Evolutionary conservation across 2,113 vertebrate genomes (phyloP), one percentile per base, ranked within the genome.

Genomic region (Dipodomys spectabilis): DNA sequence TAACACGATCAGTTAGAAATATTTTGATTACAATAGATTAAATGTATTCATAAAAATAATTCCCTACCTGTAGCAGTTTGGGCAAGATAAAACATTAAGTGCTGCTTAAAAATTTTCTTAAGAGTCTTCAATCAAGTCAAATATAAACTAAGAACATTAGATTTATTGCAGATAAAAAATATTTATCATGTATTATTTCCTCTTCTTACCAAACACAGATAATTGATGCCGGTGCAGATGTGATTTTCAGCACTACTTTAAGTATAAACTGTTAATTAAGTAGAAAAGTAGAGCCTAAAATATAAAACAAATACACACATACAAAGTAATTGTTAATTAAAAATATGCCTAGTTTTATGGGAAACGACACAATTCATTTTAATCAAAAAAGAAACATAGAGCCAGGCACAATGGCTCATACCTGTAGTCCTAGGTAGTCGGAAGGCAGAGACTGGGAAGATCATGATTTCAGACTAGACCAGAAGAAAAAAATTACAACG

Each of bases 211-310:
- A 73, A 88, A 91, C 19, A 78, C 7, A 89, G 10, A 88, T 65
- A 73, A 83, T 45, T 86, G 35, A 71, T 78, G 86, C 90, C 49
- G 82, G 44, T 87, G 60, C 30, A 68, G 45, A 69, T 80, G 28
- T 79, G 12, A 10, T 57, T 93, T 32, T 74, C 92, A 65, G 64
- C 57, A 79, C 28, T 80, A 28, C 6, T 5, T 32, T 91, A 77
- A 12, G 1, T 89, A 5, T 22, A 91, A 67, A 80, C 65, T 92
- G 45, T 86, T 88, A 86, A 92, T 88, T 95, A 28, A 20, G 45
- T 73, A 94, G 35, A 12, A 91, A 91, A 92, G 13, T 79, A 77
- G 71, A 94, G 28, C 35, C 75, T 95, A 60, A 79, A 94, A 95
- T 93, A 64, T 78, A 78, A 93, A 92, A 87, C 57, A 84, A 90